Evolutionary conservation across 2,888 invertebrate genomes (phyloP).

Genomic region (Erynnis tages): DNA sequence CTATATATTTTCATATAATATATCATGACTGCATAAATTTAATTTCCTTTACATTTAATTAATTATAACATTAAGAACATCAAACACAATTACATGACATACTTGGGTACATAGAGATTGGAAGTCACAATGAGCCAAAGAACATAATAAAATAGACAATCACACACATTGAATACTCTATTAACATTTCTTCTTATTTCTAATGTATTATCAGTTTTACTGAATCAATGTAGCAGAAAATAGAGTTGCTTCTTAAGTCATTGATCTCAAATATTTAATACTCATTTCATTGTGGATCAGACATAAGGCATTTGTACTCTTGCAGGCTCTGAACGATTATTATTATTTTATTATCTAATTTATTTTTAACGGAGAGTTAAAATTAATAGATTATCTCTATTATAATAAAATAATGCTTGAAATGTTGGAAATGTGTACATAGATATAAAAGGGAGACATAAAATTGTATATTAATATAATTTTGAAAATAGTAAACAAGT

Average conservation of each 20-base stretch:
- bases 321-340: constrained; percentile 9
- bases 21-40: constrained; percentile 22
- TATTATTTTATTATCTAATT: not conserved
- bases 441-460: too few species aligned
- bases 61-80: constrained; percentile 28
- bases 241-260: constrained; percentile 10
- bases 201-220: constrained; percentile 17
- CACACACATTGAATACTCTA: constrained; percentile 5
- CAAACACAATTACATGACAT: constrained; percentile 25
- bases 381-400: not conserved
- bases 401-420: too few species aligned
- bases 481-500: too few species aligned
- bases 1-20: constrained; percentile 13
- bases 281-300: constrained; percentile 10
- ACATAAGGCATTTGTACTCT: constrained; percentile 19
- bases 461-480: too few species aligned
- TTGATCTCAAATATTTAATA: not conserved
- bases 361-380: not conserved
- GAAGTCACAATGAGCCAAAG: constrained; percentile 12
- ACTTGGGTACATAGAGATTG: constrained; percentile 18
- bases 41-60: constrained; percentile 21
- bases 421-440: too few species aligned
- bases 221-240: constrained; percentile 12
- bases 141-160: not conserved
- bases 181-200: constrained; percentile 5